phyloP scores from a whole-genome alignment of 92 coral and sea anemone species.

The Epizoanthus stellaris region DNA sequence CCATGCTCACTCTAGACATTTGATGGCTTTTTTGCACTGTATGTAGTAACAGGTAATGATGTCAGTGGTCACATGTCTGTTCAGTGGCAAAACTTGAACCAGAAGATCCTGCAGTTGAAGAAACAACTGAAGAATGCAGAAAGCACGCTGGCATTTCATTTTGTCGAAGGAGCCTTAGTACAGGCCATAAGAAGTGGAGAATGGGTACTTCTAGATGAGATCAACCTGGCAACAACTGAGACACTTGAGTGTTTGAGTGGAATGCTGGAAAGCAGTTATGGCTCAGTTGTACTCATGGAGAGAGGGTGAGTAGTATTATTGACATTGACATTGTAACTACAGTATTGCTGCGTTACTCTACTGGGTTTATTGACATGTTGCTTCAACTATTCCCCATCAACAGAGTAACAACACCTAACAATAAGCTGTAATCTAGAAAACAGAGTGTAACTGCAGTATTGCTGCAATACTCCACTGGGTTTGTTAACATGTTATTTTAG shows the following conservation, averaged over 20 bases:
- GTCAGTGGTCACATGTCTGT: conserved; percentile 31
- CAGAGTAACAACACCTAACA: too few relatives aligned
- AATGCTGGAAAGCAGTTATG: conserved; percentile 89
- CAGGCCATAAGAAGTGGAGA: conserved; percentile 84
- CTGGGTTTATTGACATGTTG: background rate
- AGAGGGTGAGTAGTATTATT: conserved; percentile 77
- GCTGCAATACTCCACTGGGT: background rate
- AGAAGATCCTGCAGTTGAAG: conserved; percentile 70
- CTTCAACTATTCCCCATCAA: background rate
- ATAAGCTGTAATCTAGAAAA: too few relatives aligned
- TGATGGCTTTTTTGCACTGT: background rate
- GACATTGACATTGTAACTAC: background rate
- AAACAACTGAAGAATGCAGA: conserved; percentile 92
- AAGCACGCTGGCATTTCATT: conserved; percentile 85
- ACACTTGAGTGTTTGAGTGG: conserved; percentile 98
- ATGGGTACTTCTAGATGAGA: conserved; percentile 97
- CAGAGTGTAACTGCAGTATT: too few relatives aligned
- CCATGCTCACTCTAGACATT: too few relatives aligned
- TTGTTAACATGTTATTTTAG: background rate
- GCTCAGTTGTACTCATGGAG: conserved; percentile 92
- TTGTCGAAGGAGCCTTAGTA: conserved; percentile 95
- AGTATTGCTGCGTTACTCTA: background rate
- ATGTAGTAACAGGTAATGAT: conserved; percentile 35
- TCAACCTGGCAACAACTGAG: conserved; percentile 96
- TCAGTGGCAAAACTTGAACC: conserved; percentile 77